Evolutionary conservation across 2,113 vertebrate genomes (phyloP).

Genomic region (Oncorhynchus nerka): DNA sequence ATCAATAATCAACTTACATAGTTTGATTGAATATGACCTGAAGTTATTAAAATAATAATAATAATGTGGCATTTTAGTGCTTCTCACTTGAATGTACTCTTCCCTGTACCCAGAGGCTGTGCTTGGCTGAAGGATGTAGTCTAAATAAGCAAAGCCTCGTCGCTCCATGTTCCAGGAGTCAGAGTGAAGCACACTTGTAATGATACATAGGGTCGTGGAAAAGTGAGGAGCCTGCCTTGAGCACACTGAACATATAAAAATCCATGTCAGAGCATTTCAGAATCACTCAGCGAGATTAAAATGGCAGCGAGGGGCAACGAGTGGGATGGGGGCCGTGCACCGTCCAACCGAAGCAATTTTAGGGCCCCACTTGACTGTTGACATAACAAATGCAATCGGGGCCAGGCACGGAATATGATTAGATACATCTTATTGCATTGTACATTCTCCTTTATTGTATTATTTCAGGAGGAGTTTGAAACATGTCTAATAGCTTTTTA

Average conservation of each 20-base stretch:
- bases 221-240: slow-evolving; percentile 49
- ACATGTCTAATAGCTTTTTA: slow-evolving; percentile 71
- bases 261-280: slow-evolving; percentile 54
- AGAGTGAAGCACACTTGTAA: not conserved
- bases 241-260: slow-evolving; percentile 56
- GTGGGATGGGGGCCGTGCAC: slow-evolving; percentile 19
- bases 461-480: slow-evolving; percentile 67
- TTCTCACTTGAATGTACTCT: no score
- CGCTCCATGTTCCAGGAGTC: not conserved
- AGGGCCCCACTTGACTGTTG: slow-evolving; percentile 36
- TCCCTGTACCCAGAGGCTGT: no score
- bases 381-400: slow-evolving; percentile 49
- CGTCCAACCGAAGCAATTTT: slow-evolving; percentile 46
- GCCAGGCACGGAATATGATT: slow-evolving; percentile 52
- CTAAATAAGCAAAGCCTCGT: not conserved
- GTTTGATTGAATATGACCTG: no score
- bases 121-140: no score
- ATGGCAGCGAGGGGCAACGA: slow-evolving; percentile 37
- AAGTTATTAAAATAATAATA: no score
- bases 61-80: no score
- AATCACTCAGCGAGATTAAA: slow-evolving; percentile 80
- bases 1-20: no score
- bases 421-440: slow-evolving; percentile 65
- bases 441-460: slow-evolving; percentile 57
- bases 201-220: not conserved